Base-by-base conservation (phyloP, 2,113 vertebrate genomes). In the Meles meles region DNA sequence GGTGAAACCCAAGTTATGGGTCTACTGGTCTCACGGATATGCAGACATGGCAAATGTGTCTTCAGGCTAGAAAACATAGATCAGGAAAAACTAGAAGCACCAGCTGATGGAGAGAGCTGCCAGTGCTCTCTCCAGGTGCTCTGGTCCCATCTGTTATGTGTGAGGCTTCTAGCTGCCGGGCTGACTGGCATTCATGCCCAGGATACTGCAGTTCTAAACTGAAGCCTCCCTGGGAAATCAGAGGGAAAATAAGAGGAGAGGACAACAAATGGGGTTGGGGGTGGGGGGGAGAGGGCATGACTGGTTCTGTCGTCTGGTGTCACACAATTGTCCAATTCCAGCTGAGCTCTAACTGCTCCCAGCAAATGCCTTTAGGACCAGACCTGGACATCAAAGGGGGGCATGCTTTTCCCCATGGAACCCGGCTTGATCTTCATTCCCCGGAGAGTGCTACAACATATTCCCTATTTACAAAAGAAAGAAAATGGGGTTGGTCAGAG, bases 321-420 rank as follows among this genome's bases (percentile, higher is more conserved):
- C 90, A 55, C n/a, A 69, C 1, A 31, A 3, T 0, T 9, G 21
- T 21, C 47, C 34, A 27, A 39, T 5, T 34, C 81, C 37, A 57
- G 47, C 13, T 23, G 39, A 83, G 18, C 5, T 15, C 37, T 84
- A 61, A 9, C 8, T 39, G 13, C 6, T 61, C 39, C 49, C 67
- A 49, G 65, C 20, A 31, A 23, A 0, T 9, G 79, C 17, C 27
- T 20, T 27, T 14, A 72, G 69, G 29, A 10, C 42, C 96, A 97
- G 96, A 99, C 99, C 99, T 99, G 99, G 57, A 99, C 67, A n/a
- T 99, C 98, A 29, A 98, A 99, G 31, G 98, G 97, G 21, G 98
- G 93, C 61, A 97, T 96, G 18, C 98, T 93, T 91, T 99, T 99
- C 52, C 99, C 99, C 98, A 99, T 98, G 59, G 99, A 99, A 21